Conservation (phyloP, 2,797 vertebrate genomes). For the Falco novaeseelandiae region DNA sequence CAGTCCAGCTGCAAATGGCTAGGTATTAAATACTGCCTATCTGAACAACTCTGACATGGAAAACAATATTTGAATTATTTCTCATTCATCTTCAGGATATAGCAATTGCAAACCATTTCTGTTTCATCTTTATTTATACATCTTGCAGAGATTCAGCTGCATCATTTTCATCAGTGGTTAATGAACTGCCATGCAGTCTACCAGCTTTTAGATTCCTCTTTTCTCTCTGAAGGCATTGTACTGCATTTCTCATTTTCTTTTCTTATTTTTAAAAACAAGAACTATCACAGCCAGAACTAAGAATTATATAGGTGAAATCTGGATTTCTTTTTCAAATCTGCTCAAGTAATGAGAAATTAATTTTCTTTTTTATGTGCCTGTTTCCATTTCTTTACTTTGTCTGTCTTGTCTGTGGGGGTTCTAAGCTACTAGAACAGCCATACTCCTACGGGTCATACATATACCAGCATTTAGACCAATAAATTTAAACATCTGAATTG, state of each 20-base stretch:
- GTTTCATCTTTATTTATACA: not conserved
- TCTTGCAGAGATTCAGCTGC: not conserved
- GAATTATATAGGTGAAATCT: not conserved
- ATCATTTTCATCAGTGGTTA: conserved; percentile 1
- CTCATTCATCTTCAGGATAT: not conserved
- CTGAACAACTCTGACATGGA: not conserved
- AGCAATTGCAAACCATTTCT: not conserved
- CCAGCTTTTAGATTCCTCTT: not conserved
- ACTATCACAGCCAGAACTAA: not conserved
- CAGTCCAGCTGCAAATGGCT: not conserved
- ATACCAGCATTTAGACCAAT: not conserved
- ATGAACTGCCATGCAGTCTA: conserved; percentile 18
- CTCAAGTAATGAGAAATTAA: not conserved
- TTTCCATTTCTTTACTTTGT: not conserved
- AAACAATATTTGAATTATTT: not conserved
- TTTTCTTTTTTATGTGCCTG: not conserved
- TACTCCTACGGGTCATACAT: fast-evolving
- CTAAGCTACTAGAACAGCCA: not conserved
- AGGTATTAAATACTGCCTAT: not conserved
- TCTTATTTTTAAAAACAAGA: not conserved
- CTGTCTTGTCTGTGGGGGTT: not conserved
- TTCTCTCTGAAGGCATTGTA: not conserved
- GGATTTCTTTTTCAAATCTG: not conserved
- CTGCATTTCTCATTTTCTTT: not conserved
- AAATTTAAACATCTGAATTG: not conserved